Conservation (phyloP, 1,140 invertebrate species). For the Cydia splendana region DNA sequence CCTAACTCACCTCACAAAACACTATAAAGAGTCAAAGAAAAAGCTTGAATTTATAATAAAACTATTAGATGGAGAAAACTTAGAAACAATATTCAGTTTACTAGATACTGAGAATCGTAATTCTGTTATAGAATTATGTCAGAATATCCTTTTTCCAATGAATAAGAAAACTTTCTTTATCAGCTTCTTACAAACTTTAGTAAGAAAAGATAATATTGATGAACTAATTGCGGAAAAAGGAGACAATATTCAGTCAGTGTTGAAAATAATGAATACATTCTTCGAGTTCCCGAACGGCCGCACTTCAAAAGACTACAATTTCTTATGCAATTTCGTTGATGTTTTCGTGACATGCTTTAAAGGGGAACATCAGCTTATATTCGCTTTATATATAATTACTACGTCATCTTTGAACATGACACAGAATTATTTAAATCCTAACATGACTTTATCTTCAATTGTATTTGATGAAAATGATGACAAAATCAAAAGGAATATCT, state of each 20-base stretch:
- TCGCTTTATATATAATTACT: conserved; percentile 67
- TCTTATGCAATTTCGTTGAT: conserved; percentile 61
- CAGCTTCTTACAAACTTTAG: conserved; percentile 64
- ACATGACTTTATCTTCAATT: conserved; percentile 57
- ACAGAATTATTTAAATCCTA: conserved; percentile 62
- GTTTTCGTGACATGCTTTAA: conserved; percentile 61
- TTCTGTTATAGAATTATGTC: conserved; percentile 55
- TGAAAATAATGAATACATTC: conserved; percentile 67
- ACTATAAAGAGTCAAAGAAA: conserved; percentile 67
- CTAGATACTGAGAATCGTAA: conserved; percentile 51
- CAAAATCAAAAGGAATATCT: conserved; percentile 63
- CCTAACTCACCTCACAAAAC: conserved; percentile 56
- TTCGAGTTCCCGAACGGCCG: conserved; percentile 62
- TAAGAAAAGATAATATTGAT: conserved; percentile 65
- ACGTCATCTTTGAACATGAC: conserved; percentile 56
- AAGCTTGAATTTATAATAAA: conserved; percentile 68
- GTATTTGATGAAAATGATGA: conserved; percentile 57
- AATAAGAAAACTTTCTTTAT: conserved; percentile 60
- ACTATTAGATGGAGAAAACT: conserved; percentile 58
- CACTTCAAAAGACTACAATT: conserved; percentile 51
- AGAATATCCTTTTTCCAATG: conserved; percentile 62
- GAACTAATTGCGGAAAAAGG: conserved; percentile 63
- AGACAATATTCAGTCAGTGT: conserved; percentile 67
- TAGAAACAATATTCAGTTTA: conserved; percentile 65
- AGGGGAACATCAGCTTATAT: conserved; percentile 65